Evolutionary conservation across 2,113 vertebrate species (phyloP).

Genomic region (Sceloporus tristichus): DNA sequence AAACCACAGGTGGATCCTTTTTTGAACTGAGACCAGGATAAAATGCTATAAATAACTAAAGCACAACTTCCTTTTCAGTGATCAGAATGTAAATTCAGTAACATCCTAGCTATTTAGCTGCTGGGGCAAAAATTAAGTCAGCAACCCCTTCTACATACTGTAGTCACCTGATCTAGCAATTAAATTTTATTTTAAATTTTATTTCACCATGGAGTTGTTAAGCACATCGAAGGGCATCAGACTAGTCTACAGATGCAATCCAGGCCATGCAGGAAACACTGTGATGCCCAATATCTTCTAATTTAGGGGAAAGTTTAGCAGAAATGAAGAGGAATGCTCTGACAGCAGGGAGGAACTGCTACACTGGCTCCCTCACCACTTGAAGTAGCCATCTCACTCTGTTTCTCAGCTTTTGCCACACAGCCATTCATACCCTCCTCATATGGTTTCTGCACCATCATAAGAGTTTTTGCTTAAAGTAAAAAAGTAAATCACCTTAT

Average conservation of each 20-base stretch:
- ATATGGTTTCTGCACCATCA: too few species aligned
- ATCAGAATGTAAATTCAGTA: neutral
- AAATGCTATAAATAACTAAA: neutral
- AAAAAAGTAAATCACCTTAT: too few species aligned
- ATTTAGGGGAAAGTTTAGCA: neutral
- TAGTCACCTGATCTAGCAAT: neutral
- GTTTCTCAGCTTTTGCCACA: too few species aligned
- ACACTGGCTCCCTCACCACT: too few species aligned
- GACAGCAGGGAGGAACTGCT: too few species aligned
- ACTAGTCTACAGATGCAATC: too few species aligned
- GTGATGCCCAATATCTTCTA: neutral
- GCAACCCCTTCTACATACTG: neutral
- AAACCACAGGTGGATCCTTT: neutral
- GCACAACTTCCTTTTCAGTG: neutral
- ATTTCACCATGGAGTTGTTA: too few species aligned
- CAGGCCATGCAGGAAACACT: too few species aligned
- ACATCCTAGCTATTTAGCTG: neutral
- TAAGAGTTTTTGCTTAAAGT: too few species aligned
- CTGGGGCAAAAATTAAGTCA: neutral
- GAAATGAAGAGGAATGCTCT: neutral
- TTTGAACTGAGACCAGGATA: neutral
- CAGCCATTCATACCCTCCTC: too few species aligned
- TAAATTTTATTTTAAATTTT: neutral
- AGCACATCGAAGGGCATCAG: too few species aligned
- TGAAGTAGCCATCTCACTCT: too few species aligned